Percentiles rank a stretch among this genome's conserved stretches.
phyloP scores from a whole-genome alignment of 2,797 vertebrate species.

The Tamandua tetradactyla region DNA sequence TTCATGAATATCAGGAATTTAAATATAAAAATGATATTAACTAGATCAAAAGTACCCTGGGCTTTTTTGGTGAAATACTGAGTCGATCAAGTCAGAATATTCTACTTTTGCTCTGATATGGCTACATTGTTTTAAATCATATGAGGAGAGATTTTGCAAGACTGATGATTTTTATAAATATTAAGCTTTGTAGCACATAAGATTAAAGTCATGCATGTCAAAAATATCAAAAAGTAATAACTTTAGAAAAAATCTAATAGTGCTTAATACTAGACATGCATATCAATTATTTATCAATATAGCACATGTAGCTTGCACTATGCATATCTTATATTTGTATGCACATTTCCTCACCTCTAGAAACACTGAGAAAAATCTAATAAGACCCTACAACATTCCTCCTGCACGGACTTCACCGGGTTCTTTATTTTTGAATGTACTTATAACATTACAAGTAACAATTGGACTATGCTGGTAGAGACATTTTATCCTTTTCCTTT shows the following conservation, averaged over 20 bases:
- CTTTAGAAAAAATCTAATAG: background rate
- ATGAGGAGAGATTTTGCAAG: background rate
- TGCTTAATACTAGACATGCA: background rate
- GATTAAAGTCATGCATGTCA: background rate
- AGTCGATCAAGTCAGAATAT: background rate
- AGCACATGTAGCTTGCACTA: background rate
- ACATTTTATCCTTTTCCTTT: background rate
- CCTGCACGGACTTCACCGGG: background rate
- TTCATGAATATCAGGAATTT: background rate
- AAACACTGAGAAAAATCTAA: background rate
- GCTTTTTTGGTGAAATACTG: background rate
- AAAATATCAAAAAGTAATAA: background rate
- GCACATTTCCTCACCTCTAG: background rate
- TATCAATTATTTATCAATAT: conserved; percentile 12
- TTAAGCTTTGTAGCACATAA: background rate
- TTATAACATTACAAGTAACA: conserved; percentile 26
- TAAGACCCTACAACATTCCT: background rate
- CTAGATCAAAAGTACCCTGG: background rate
- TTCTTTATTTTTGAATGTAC: conserved; percentile 22
- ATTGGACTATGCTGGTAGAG: background rate
- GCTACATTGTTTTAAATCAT: background rate
- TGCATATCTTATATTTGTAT: background rate
- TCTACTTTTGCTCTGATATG: background rate
- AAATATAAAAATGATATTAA: background rate
- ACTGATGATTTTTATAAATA: background rate